Evolutionary conservation across 2,888 invertebrate species (phyloP).

Genomic region (Monoplex corrugatus): DNA sequence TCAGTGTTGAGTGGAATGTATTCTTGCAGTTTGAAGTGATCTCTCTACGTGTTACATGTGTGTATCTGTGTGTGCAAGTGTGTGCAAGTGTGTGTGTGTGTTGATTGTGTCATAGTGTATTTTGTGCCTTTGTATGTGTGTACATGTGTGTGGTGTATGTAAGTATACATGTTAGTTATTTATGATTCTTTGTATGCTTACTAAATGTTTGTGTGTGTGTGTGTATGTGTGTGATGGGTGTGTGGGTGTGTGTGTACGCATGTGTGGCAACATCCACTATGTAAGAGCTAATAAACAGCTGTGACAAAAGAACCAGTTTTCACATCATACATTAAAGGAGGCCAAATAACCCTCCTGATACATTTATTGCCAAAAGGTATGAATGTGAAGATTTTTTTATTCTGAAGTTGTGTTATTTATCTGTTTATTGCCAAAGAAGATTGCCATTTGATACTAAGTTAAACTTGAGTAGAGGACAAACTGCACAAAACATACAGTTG

Average conservation of each 20-base stretch:
- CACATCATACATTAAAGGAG: too few relatives aligned
- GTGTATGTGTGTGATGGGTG: not conserved
- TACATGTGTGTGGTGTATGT: not conserved
- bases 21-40: not conserved
- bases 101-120: not conserved
- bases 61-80: not conserved
- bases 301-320: too few relatives aligned
- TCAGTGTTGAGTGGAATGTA: not conserved
- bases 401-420: too few relatives aligned
- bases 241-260: not conserved
- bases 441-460: too few relatives aligned
- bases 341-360: too few relatives aligned
- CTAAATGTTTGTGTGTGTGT: not conserved
- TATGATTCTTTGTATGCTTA: not conserved
- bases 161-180: not conserved
- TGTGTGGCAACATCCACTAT: too few relatives aligned
- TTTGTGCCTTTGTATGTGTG: not conserved
- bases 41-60: not conserved
- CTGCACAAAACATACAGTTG: too few relatives aligned
- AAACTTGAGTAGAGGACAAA: too few relatives aligned
- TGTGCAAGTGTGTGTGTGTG: not conserved
- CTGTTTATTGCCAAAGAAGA: too few relatives aligned
- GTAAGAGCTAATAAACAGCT: too few relatives aligned
- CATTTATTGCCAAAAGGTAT: too few relatives aligned
- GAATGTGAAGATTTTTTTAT: too few relatives aligned